Evolutionary conservation across 2,888 invertebrate genomes (phyloP), one percentile per base, ranked within the genome.

Genomic region (Rotaria socialis): DNA sequence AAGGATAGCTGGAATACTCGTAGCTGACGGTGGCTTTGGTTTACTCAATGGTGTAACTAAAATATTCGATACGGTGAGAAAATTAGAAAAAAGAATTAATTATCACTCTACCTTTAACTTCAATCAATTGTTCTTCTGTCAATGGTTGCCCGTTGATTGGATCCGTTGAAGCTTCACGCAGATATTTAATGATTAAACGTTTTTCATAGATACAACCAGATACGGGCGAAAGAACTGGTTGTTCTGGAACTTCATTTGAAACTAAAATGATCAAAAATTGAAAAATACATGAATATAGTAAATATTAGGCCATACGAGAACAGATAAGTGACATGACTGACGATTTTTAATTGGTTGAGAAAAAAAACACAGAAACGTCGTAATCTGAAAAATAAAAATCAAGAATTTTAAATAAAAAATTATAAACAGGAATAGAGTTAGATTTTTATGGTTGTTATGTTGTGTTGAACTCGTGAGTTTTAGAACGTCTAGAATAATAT

Each of bases 121-220:
- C 97, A 90, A 98, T 95, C 41, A 99, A 93, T 90, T 96, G 95
- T 56, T 97, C 96, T 22, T 94, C 92, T 55, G 94, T 93, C 75
- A 99, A 91, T 88, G 96, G 95, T 91, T 96, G 95, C 22, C 96
- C 96, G 90, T 93, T 96, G 87, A 98, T 95, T 0, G 99, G 99
- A 92, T 99, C 99, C 67, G 95, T 94, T 35, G 97, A 97, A 94
- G 97, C 96, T 92, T 98, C 98, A 88, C 94, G 93, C 35, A 99
- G 94, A 90, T 96, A 98, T 91, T 99, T 99, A 90, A 97, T 96
- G 88, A 99, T 95, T 52, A 99, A 94, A 24, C 99, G 93, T 90
- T 93, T 94, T 90, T 99, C 99, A 92, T 97, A 99, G 84, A 99
- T 94, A 56, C 95, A 94, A 27, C 99, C 99, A 3, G 99, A 99